Evolutionary conservation across 1,140 invertebrate genomes (phyloP), one percentile per base, ranked within the genome.

Genomic region (Notospermus geniculatus): DNA sequence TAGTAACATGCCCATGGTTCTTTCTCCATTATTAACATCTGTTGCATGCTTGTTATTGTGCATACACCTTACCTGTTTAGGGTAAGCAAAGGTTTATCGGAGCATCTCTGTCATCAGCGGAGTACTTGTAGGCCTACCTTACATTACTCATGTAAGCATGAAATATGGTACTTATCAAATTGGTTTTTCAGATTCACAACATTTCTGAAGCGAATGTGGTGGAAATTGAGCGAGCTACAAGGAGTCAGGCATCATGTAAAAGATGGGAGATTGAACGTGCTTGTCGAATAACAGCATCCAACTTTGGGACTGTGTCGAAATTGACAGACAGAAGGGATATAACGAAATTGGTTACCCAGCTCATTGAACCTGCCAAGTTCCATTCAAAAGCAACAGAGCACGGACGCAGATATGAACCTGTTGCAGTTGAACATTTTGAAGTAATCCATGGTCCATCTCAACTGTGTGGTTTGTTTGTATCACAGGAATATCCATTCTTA

Each of bases 81-180:
- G 58, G 39, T 17, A 39, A 17, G 59, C 64, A 23, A 22, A 52
- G 27, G 13, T 71, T 19, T 19, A 43, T 13, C 19, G 39, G 19
- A 43, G 19, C 39, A 19, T 43, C 19, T 43, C n/a, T n/a, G n/a
- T n/a, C n/a, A n/a, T n/a, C n/a, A n/a, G n/a, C n/a, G n/a, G n/a
- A n/a, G n/a, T n/a, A n/a, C n/a, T n/a, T n/a, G n/a, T n/a, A n/a
- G n/a, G n/a, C n/a, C n/a, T n/a, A n/a, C n/a, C n/a, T n/a, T n/a
- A n/a, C n/a, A n/a, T n/a, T n/a, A n/a, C n/a, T n/a, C n/a, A n/a
- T n/a, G n/a, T n/a, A n/a, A n/a, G n/a, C n/a, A n/a, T n/a, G n/a
- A n/a, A n/a, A n/a, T n/a, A n/a, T n/a, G n/a, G n/a, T n/a, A n/a
- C n/a, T n/a, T n/a, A n/a, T n/a, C n/a, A n/a, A n/a, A n/a, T 43